A percentile compares a stretch with the other conserved stretches of the same genome.
Evolutionary conservation across 2,797 vertebrate species (phyloP).

Genomic region (Luscinia megarhynchos): DNA sequence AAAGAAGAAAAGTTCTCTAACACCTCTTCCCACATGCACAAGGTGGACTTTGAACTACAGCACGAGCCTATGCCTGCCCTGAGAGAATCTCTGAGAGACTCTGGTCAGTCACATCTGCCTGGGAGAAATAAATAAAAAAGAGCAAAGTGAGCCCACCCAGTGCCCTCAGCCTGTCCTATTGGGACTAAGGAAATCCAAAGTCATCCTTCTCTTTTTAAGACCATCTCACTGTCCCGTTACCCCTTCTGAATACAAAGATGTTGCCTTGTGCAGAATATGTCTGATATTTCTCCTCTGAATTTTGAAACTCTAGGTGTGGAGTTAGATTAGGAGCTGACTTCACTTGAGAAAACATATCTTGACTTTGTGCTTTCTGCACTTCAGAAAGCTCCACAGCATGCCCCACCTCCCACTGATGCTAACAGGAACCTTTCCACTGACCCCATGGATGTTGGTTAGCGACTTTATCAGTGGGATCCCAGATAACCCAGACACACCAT

Average conservation of each 20-base stretch:
- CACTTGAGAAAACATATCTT: background rate
- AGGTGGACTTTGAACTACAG: background rate
- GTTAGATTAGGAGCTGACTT: background rate
- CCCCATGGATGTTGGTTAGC: rapidly evolving
- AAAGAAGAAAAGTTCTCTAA: background rate
- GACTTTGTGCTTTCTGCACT: background rate
- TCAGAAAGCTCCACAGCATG: background rate
- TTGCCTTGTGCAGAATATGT: background rate
- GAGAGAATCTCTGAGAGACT: background rate
- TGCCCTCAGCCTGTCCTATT: background rate
- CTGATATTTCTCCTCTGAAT: background rate
- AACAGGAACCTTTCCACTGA: background rate
- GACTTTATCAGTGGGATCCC: background rate
- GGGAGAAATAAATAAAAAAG: background rate
- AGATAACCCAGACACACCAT: background rate
- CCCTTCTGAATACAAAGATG: background rate
- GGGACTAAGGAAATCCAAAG: background rate
- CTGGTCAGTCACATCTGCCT: background rate
- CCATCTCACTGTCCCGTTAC: background rate
- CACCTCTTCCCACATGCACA: background rate
- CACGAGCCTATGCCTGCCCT: background rate
- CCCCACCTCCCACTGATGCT: background rate
- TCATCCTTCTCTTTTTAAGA: background rate
- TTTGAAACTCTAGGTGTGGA: background rate
- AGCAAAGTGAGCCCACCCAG: background rate